phyloP scores from a whole-genome alignment of 2,797 vertebrate genomes.

The Neosalanx taihuensis region DNA sequence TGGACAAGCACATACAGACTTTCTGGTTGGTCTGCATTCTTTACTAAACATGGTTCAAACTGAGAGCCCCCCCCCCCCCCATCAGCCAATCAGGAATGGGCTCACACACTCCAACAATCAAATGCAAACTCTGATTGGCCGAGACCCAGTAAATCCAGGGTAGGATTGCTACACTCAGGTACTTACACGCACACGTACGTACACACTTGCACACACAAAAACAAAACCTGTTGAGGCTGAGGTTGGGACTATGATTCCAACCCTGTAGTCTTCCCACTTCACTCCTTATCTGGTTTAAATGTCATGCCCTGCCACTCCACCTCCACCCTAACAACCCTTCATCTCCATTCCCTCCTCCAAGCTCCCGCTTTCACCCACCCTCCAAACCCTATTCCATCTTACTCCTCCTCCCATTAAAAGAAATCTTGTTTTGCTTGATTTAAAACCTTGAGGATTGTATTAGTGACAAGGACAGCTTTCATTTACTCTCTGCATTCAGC shows the following conservation, averaged over 20 bases:
- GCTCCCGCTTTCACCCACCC: too few species aligned
- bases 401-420: constrained; percentile 13
- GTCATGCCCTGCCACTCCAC: constrained; percentile 16
- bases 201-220: constrained; percentile 1
- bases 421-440: constrained; percentile 26
- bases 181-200: background rate
- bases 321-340: background rate
- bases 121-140: background rate
- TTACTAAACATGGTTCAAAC: background rate
- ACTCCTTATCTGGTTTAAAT: constrained; percentile 8
- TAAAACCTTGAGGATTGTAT: constrained; percentile 36
- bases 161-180: background rate
- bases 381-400: constrained; percentile 2
- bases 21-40: background rate
- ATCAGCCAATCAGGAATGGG: background rate
- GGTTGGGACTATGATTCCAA: too few species aligned
- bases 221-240: background rate
- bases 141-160: background rate
- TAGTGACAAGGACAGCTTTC: constrained; percentile 57
- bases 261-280: background rate
- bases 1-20: background rate
- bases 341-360: too few species aligned
- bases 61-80: background rate
- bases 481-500: constrained; percentile 24
- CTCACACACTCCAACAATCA: background rate